These are phyloP conservation scores for Noctua pronuba DNA, from an alignment of 2,888 invertebrate species.

Conservation along the genomic window DNA sequence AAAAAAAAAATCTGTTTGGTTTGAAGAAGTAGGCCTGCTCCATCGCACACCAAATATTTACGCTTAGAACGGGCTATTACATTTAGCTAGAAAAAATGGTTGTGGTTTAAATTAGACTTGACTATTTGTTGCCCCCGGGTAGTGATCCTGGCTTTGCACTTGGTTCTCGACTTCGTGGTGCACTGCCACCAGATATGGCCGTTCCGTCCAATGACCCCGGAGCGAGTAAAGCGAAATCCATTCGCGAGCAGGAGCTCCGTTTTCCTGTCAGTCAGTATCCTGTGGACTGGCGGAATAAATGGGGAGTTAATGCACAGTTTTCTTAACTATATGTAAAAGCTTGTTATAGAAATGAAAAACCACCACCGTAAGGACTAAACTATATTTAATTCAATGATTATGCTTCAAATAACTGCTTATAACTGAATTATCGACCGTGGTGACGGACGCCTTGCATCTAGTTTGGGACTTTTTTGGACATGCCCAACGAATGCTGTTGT, in stretches of 20 bases:
- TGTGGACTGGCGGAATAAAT: conserved; percentile 45
- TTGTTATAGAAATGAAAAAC: background rate
- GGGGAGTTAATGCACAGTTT: conserved; percentile 4
- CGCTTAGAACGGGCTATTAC: background rate
- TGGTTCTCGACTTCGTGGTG: conserved; percentile 66
- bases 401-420: conserved; percentile 60
- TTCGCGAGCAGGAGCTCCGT: conserved; percentile 57
- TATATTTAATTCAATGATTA: conserved; percentile 42
- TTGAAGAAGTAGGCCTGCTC: background rate
- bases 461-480: conserved; percentile 52
- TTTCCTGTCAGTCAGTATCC: conserved; percentile 41
- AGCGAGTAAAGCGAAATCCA: conserved; percentile 67
- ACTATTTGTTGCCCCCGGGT: conserved; percentile 57
- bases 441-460: conserved; percentile 70
- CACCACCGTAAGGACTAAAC: background rate
- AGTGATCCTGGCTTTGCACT: conserved; percentile 68
- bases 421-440: conserved; percentile 60
- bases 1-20: too few species aligned
- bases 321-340: background rate
- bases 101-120: conserved; percentile 52
- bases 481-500: background rate
- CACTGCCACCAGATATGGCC: conserved; percentile 72
- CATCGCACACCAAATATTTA: background rate
- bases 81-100: conserved; percentile 46
- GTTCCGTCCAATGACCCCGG: conserved; percentile 57